Evolutionary conservation across 2,113 vertebrate species (phyloP).

Genomic region (Phoenicopterus ruber): DNA sequence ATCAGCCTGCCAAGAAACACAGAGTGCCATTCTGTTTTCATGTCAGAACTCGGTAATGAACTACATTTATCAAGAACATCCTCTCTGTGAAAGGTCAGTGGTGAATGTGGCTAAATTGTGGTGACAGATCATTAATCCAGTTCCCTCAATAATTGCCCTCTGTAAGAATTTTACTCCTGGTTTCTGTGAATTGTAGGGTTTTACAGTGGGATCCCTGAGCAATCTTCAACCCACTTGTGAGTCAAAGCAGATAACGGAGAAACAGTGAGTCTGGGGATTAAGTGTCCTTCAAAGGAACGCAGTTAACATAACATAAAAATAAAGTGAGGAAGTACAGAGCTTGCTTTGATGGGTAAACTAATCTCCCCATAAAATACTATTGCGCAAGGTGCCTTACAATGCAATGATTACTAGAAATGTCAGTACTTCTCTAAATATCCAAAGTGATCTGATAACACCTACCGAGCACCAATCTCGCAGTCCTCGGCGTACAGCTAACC

Average conservation of each 20-base stretch:
- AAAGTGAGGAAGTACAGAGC: not conserved
- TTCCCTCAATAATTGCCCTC: constrained; percentile 75
- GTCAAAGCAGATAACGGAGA: constrained; percentile 36
- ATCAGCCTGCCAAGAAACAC: constrained; percentile 72
- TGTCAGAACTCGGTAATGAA: constrained; percentile 84
- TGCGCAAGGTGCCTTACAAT: not conserved
- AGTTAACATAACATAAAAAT: constrained; percentile 4
- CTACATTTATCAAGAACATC: constrained; percentile 80
- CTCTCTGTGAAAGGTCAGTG: constrained; percentile 79
- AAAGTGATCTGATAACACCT: not conserved
- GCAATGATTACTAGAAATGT: not conserved
- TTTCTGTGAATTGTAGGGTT: constrained; percentile 33
- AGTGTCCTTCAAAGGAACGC: constrained; percentile 40
- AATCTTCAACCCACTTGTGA: constrained; percentile 33
- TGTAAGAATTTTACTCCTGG: constrained; percentile 67
- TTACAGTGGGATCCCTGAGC: constrained; percentile 19
- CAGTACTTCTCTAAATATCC: not conserved
- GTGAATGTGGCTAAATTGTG: constrained; percentile 75
- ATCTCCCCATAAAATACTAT: not conserved
- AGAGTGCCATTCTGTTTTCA: constrained; percentile 74
- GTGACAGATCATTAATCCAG: constrained; percentile 85
- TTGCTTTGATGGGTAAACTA: not conserved
- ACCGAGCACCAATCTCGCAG: not conserved
- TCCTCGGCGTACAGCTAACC: not conserved
- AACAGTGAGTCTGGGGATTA: constrained; percentile 40